Conservation (phyloP, 2,797 vertebrate species). For the Stomatorhinus walkeri region DNA sequence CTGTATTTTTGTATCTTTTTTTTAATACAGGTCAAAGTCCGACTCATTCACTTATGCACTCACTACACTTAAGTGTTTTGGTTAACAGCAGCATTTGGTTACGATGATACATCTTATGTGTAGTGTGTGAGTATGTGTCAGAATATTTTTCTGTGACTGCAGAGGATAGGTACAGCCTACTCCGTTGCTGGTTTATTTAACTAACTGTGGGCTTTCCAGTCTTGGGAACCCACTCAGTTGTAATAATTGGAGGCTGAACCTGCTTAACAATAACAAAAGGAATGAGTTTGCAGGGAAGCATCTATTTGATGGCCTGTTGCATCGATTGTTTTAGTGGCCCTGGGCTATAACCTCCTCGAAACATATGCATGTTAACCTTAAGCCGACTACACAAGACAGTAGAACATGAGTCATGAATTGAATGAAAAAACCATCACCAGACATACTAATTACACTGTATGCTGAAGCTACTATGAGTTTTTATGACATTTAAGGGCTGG, state of each 20-base stretch:
- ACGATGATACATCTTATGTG: conserved; percentile 38
- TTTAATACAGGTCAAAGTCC: conserved; percentile 22
- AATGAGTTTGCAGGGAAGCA: neutral
- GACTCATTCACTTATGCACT: conserved; percentile 29
- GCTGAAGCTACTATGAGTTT: neutral
- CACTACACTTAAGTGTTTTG: conserved; percentile 44
- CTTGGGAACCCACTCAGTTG: conserved; percentile 24
- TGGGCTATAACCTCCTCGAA: neutral
- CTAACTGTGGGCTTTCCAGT: conserved; percentile 19
- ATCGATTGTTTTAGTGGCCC: neutral
- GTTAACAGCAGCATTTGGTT: conserved; percentile 60
- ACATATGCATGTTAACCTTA: neutral
- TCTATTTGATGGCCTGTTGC: neutral
- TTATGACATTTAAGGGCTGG: conserved; percentile 2
- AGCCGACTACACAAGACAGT: neutral
- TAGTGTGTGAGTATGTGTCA: conserved; percentile 26
- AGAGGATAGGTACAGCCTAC: conserved; percentile 11
- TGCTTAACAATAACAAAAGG: neutral
- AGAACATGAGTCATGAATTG: neutral
- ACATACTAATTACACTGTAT: neutral
- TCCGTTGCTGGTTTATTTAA: conserved; percentile 25
- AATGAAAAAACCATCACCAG: neutral
- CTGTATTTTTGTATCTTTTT: neutral
- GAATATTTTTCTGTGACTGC: conserved; percentile 8
- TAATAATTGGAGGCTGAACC: neutral